These are phyloP conservation scores for Portunus trituberculatus DNA, from an alignment of 1,140 invertebrate species.

Conservation along the genomic window DNA sequence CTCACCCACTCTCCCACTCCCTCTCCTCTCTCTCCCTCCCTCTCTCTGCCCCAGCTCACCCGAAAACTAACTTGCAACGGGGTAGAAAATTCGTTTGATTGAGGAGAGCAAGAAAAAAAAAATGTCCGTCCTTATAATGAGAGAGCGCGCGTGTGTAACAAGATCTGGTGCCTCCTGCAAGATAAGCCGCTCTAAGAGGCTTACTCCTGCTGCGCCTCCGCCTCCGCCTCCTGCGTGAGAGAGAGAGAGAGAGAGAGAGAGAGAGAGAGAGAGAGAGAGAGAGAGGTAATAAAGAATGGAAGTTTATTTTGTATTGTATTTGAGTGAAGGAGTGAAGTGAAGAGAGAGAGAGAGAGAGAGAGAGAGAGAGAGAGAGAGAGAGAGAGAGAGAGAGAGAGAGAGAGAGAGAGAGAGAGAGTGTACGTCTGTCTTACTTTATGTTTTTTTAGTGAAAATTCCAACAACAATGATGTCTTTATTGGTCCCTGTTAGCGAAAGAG, in stretches of 20 bases:
- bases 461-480: no score
- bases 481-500: no score
- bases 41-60: neutral
- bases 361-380: constrained; percentile 4
- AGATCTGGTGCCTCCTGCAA: neutral
- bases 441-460: no score
- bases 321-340: no score
- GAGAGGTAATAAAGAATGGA: no score
- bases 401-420: no score
- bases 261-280: neutral
- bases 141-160: neutral
- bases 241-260: constrained; percentile 20
- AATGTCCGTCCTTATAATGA: neutral
- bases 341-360: neutral
- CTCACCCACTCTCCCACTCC: no score
- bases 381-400: no score
- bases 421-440: no score
- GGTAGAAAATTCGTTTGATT: neutral
- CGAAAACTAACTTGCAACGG: neutral
- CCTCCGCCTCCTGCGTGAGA: neutral
- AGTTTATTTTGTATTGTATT: no score
- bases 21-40: no score
- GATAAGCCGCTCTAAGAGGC: neutral
- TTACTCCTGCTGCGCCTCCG: constrained; percentile 4
- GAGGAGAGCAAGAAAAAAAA: neutral